A percentile compares a stretch with the other conserved stretches of the same genome.
These are phyloP conservation scores for Heteropelma amictum DNA, from an alignment of 2,888 invertebrate genomes.

Conservation along the genomic window DNA sequence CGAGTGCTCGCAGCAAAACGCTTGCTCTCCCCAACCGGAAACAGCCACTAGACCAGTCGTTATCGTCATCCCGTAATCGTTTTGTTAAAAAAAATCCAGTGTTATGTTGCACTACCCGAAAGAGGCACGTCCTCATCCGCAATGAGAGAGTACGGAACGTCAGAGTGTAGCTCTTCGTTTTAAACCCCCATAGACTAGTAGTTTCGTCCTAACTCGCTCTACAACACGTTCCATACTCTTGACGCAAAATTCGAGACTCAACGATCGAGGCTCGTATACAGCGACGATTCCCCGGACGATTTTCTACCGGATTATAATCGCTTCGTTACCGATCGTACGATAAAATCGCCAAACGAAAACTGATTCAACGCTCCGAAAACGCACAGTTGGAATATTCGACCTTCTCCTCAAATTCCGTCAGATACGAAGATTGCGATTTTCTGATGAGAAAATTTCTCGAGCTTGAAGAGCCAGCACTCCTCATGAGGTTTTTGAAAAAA, in stretches of 20 bases:
- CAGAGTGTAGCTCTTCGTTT: not conserved
- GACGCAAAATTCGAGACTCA: not conserved
- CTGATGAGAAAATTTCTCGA: too few species aligned
- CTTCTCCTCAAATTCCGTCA: too few species aligned
- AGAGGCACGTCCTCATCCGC: slow-evolving; percentile 9
- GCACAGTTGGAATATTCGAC: not conserved
- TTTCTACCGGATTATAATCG: slow-evolving; percentile 6
- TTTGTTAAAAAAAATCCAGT: slow-evolving; percentile 11
- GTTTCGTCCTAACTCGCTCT: not conserved
- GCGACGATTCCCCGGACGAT: not conserved
- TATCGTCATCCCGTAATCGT: slow-evolving; percentile 51
- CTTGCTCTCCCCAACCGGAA: slow-evolving; percentile 42
- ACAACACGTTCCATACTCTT: not conserved
- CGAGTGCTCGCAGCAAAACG: slow-evolving; percentile 48
- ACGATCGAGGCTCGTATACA: not conserved
- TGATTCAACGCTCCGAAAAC: not conserved
- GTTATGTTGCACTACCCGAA: slow-evolving; percentile 1
- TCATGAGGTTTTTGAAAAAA: too few species aligned
- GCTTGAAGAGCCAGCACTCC: too few species aligned
- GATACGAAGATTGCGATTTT: too few species aligned
- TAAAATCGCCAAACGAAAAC: not conserved
- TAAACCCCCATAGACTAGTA: not conserved
- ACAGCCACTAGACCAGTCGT: slow-evolving; percentile 48
- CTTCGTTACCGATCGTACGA: not conserved
- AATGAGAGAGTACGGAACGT: slow-evolving; percentile 9